These are phyloP conservation scores for Pseudolycoriella hygida DNA, from an alignment of 2,888 invertebrate genomes.

Conservation along the genomic window DNA sequence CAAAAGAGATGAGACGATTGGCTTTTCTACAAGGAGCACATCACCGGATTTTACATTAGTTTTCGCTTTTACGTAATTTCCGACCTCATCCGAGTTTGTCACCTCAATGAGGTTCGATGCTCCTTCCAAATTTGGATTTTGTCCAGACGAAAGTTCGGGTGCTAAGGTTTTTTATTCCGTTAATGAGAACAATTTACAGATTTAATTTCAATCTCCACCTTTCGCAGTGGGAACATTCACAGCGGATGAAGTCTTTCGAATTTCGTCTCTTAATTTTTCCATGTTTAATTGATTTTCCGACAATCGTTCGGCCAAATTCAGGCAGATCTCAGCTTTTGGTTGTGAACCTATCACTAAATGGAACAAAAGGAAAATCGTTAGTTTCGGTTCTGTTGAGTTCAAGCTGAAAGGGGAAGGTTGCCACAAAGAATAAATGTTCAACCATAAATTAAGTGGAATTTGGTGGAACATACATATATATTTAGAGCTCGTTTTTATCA, in stretches of 20 bases:
- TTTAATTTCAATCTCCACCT: too few species aligned
- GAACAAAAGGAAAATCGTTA: background rate
- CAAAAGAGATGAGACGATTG: conserved; percentile 55
- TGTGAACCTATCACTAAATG: conserved; percentile 36
- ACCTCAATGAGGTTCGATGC: conserved; percentile 43
- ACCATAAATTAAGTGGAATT: too few species aligned
- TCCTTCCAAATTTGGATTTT: conserved; percentile 34
- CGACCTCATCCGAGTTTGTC: conserved; percentile 39
- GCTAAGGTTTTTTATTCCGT: conserved; percentile 7
- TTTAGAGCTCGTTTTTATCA: too few species aligned
- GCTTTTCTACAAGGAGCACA: conserved; percentile 48
- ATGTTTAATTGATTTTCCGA: background rate
- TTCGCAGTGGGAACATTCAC: too few species aligned
- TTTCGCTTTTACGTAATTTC: conserved; percentile 51
- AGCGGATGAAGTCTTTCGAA: too few species aligned
- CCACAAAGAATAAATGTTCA: too few species aligned
- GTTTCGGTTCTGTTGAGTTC: too few species aligned
- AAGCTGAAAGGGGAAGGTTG: too few species aligned
- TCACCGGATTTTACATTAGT: conserved; percentile 42
- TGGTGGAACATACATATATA: too few species aligned
- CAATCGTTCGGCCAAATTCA: conserved; percentile 30
- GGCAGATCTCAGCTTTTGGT: conserved; percentile 44
- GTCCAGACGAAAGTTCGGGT: conserved; percentile 32
- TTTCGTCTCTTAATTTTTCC: too few species aligned
- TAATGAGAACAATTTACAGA: too few species aligned